Base-by-base conservation (phyloP, 2,888 invertebrate genomes). In the Trichacis sp. region DNA sequence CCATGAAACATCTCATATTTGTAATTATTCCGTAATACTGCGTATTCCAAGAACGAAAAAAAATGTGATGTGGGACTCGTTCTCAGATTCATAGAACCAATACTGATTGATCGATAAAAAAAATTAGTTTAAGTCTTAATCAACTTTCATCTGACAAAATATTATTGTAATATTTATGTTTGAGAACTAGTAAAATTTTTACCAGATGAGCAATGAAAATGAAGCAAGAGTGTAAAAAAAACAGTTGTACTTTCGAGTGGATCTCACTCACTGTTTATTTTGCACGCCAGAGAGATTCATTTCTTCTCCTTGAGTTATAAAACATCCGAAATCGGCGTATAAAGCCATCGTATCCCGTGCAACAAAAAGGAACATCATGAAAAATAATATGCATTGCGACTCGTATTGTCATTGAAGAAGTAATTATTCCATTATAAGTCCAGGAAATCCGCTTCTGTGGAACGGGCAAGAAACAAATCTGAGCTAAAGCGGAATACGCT, bases 381-480 rank as follows among this genome's bases (percentile, higher is more conserved):
- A 24, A 62, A 66, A 58, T 61, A 66, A 66, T 66, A 66, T 62
- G 47, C 66, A 55, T 47, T 43, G 52, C 53, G 54, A 57, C 52
- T 65, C 50, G 57, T 57, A 66, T 65, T 55, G 62, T 50, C 36
- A 51, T 51, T 62, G 61, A 66, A 66, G 53, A 62, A 61, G 66
- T 57, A 66, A 67, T 67, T 67, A 67, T 67, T 67, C 62, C 62
- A 63, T 67, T 62, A 62, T 53, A 66, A 62, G 51, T 54, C 48
- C 49, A 51, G 56, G 62, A 67, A 63, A 56, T 67, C 52, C 55
- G 40, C 45, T 52, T 11, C 49, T 42, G 47, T 42, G 19, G 42
- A 45, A 15, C 20, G 48, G 4, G 38, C 54, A 66, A 58, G 62
- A 66, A 62, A 56, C 55, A 62, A 40, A 52, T 33, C 53, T 55